Evolutionary conservation across 2,888 invertebrate species (phyloP), one percentile per base, ranked within the genome.

Genomic region (Drosophila mulleri): DNA sequence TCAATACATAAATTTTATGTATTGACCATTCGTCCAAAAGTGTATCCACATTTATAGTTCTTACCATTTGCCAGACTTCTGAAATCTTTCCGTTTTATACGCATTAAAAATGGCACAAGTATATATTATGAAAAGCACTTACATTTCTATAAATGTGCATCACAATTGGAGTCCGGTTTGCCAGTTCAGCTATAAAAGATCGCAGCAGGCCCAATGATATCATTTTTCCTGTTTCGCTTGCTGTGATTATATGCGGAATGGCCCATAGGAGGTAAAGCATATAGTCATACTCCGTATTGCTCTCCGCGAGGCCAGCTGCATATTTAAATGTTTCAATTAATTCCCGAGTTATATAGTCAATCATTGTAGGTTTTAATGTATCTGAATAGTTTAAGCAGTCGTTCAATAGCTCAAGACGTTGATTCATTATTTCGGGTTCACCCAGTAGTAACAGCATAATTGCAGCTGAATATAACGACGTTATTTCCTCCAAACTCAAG

Each of bases 211-310:
- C 77, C 14, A 83, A 47, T 0, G 82, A 77, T 23, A 83, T 75
- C 71, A 83, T 73, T 54, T 86, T 83, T 2, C 83, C 83, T 0
- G 83, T 83, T 42, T 86, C 87, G 41, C 83, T 86, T 6, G 87
- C 72, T 45, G 71, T 84, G 16, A 83, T 53, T 7, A 83, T 56
- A 52, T 87, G 87, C 6, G 83, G 84, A 23, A 86, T 71, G 3
- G 57, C 75, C 18, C 66, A 61, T 16, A 78, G 44, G 20, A 78
- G 60, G 23, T 83, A 67, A 5, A 67, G 23, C 44, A 79, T 65
- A 47, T 87, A 79, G 14, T 82, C 61, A 29, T 59, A 82, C 0
- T 74, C 57, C 3, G 60, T 48, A 44, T 52, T 32, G 39, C 66
- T 44, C 3, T 71, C 82, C 14, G 56, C 47, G 7, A 75, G 48